These are phyloP conservation scores for Teinopalpus imperialis DNA, from an alignment of 2,888 invertebrate genomes.

Conservation along the genomic window DNA sequence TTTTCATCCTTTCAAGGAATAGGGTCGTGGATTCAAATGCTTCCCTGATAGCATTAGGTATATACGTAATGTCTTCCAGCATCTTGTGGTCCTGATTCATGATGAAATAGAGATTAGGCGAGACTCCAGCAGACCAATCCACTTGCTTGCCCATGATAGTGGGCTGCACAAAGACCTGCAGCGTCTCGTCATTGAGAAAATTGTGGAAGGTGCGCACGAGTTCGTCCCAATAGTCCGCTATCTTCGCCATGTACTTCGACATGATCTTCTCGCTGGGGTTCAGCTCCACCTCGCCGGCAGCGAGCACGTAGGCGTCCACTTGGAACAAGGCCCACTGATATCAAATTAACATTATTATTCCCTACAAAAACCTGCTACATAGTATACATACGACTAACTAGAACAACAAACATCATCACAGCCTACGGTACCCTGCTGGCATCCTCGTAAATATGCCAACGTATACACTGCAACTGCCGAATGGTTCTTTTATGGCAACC, in stretches of 20 bases:
- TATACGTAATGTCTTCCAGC: constrained; percentile 75
- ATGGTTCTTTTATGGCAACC: too few species aligned
- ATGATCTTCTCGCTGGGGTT: constrained; percentile 85
- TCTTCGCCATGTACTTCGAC: constrained; percentile 79
- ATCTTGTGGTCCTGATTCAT: constrained; percentile 85
- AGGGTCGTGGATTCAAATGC: constrained; percentile 84
- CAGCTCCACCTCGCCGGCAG: constrained; percentile 62
- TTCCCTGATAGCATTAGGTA: constrained; percentile 78
- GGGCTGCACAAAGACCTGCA: constrained; percentile 90
- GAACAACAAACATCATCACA: too few species aligned
- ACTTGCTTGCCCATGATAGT: constrained; percentile 92
- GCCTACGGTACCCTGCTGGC: too few species aligned
- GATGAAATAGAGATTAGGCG: constrained; percentile 87
- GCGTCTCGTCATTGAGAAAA: constrained; percentile 86
- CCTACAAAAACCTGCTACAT: neutral
- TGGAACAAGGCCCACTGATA: constrained; percentile 82
- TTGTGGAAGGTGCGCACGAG: constrained; percentile 86
- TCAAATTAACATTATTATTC: neutral
- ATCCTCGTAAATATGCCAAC: too few species aligned
- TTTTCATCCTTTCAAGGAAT: constrained; percentile 85
- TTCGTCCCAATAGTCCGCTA: constrained; percentile 85
- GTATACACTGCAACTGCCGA: too few species aligned
- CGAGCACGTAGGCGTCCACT: constrained; percentile 78
- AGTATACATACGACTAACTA: too few species aligned
- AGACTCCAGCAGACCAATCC: constrained; percentile 87